phyloP scores from a whole-genome alignment of 2,797 vertebrate species.

The Sebastes itinus region DNA sequence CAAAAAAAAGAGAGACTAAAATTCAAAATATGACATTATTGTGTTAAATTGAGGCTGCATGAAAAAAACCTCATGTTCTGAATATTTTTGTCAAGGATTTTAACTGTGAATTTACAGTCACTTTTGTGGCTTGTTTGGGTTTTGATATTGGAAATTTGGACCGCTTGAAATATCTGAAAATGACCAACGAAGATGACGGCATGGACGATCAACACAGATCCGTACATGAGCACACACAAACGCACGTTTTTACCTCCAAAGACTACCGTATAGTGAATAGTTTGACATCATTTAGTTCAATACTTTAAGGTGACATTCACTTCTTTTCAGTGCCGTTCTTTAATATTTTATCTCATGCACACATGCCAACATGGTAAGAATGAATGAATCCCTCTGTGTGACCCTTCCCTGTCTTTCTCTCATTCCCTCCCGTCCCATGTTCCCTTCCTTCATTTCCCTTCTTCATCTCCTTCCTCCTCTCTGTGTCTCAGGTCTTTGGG shows the following conservation, averaged over 20 bases:
- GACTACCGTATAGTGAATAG: neutral
- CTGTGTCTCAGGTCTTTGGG: slow-evolving; percentile 65
- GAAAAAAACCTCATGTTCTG: slow-evolving; percentile 21
- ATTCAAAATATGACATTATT: slow-evolving; percentile 25
- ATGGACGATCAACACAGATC: neutral
- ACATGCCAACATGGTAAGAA: neutral
- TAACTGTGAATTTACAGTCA: neutral
- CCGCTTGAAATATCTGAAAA: neutral
- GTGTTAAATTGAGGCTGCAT: slow-evolving; percentile 48
- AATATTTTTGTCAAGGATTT: slow-evolving; percentile 29
- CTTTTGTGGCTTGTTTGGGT: neutral
- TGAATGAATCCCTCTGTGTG: slow-evolving; percentile 21
- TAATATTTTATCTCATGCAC: neutral
- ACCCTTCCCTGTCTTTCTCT: slow-evolving; percentile 21
- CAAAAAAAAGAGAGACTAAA: slow-evolving; percentile 5
- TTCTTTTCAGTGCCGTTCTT: neutral
- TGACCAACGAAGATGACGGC: neutral
- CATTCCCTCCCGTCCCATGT: slow-evolving; percentile 6
- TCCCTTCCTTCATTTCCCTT: neutral
- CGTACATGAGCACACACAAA: neutral
- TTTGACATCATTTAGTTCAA: neutral
- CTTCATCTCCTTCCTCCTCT: slow-evolving; percentile 23
- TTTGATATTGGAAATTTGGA: neutral
- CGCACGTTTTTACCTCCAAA: neutral
- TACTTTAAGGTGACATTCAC: neutral